Percentiles rank a stretch among this genome's conserved stretches.
These are phyloP conservation scores for Rhinoderma darwinii DNA, from an alignment of 2,113 vertebrate species.

Conservation along the genomic window DNA sequence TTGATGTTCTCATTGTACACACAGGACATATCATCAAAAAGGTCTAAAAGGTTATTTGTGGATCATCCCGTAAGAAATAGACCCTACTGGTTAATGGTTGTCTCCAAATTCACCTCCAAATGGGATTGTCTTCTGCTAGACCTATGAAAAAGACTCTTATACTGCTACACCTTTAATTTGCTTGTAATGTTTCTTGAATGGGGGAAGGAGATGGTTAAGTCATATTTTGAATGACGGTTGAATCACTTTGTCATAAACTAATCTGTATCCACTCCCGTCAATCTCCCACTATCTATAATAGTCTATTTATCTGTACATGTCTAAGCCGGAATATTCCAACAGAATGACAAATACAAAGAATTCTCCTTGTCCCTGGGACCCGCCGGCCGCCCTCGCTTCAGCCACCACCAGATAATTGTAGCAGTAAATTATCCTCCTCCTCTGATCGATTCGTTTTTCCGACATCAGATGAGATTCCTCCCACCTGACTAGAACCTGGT, in stretches of 20 bases:
- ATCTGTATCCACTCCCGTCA: background rate
- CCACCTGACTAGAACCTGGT: constrained; percentile 1
- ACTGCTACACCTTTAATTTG: background rate
- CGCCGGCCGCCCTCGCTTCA: background rate
- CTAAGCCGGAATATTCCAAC: background rate
- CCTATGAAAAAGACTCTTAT: too few relatives aligned
- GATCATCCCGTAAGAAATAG: too few relatives aligned
- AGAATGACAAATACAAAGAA: background rate
- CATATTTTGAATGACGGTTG: background rate
- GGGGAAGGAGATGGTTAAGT: background rate
- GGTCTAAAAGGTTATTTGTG: too few relatives aligned
- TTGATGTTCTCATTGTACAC: too few relatives aligned
- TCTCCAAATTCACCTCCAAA: too few relatives aligned
- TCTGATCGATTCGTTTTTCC: constrained; percentile 55
- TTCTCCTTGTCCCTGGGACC: background rate
- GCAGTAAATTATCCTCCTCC: constrained; percentile 49
- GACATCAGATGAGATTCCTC: constrained; percentile 51
- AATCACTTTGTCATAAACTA: background rate
- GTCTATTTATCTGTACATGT: background rate
- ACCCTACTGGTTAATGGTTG: too few relatives aligned
- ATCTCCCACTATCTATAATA: background rate
- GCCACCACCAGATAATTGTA: constrained; percentile 48
- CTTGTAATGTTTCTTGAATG: background rate
- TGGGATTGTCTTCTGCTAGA: too few relatives aligned
- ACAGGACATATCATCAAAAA: too few relatives aligned